Evolutionary conservation across 2,113 vertebrate species (phyloP).

Genomic region (Actinemys pallida): DNA sequence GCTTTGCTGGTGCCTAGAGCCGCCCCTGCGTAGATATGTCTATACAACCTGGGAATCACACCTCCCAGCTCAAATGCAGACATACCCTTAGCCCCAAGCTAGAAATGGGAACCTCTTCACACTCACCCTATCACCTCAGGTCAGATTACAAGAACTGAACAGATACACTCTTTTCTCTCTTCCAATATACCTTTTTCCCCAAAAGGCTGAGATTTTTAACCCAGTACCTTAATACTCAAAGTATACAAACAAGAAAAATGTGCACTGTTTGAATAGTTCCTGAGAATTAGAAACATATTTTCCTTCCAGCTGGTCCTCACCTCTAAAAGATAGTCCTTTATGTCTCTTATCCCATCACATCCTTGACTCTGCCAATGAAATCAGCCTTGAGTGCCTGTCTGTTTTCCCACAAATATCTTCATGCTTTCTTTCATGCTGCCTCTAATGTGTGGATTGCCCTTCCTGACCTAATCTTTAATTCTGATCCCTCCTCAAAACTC

Average conservation of each 20-base stretch:
- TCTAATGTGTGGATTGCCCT: background rate
- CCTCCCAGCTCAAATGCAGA: background rate
- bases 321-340: background rate
- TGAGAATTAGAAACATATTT: background rate
- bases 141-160: background rate
- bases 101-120: background rate
- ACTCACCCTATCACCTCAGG: background rate
- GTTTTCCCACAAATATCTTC: background rate
- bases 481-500: background rate
- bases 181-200: background rate
- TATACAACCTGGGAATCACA: background rate
- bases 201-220: background rate
- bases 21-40: background rate
- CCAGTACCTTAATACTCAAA: background rate
- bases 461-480: background rate
- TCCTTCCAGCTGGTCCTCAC: background rate
- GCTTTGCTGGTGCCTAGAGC: too few relatives aligned
- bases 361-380: background rate
- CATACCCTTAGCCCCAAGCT: background rate
- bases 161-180: background rate
- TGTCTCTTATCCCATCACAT: background rate
- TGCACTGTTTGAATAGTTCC: background rate
- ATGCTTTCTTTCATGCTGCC: background rate
- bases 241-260: background rate
- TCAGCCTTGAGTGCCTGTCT: background rate